Conservation (phyloP, 2,888 invertebrate species). For the Nudaria mundana region DNA sequence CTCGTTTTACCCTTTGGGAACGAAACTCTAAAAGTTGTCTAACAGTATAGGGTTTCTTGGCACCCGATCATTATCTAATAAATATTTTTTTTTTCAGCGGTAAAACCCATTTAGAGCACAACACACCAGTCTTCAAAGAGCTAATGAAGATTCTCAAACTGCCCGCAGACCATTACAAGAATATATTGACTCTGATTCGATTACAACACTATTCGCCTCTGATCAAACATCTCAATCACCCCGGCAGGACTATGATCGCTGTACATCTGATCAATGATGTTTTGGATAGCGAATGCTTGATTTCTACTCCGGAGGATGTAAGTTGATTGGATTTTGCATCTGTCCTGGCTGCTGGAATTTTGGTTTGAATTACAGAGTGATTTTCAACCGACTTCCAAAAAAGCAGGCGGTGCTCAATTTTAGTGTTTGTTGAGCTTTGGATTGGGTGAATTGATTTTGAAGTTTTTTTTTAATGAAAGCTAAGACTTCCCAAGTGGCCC, state of each 20-base stretch:
- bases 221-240: constrained; percentile 92
- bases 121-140: constrained; percentile 94
- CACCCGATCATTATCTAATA: no score
- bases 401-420: no score
- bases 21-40: no score
- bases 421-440: no score
- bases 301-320: constrained; percentile 94
- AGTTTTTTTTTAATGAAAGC: no score
- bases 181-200: constrained; percentile 92
- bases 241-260: constrained; percentile 91
- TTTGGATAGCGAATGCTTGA: constrained; percentile 92
- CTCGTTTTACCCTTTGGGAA: no score
- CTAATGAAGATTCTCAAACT: constrained; percentile 95
- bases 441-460: no score
- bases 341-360: no score
- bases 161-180: constrained; percentile 96
- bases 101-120: constrained; percentile 83
- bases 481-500: no score
- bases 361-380: no score
- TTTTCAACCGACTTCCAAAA: no score
- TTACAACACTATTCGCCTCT: constrained; percentile 93
- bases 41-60: no score
- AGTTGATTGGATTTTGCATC: constrained; percentile 36
- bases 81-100: constrained; percentile 65
- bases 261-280: constrained; percentile 94